Evolutionary conservation across 2,113 vertebrate genomes (phyloP).

Genomic region (Trogon melanurus): DNA sequence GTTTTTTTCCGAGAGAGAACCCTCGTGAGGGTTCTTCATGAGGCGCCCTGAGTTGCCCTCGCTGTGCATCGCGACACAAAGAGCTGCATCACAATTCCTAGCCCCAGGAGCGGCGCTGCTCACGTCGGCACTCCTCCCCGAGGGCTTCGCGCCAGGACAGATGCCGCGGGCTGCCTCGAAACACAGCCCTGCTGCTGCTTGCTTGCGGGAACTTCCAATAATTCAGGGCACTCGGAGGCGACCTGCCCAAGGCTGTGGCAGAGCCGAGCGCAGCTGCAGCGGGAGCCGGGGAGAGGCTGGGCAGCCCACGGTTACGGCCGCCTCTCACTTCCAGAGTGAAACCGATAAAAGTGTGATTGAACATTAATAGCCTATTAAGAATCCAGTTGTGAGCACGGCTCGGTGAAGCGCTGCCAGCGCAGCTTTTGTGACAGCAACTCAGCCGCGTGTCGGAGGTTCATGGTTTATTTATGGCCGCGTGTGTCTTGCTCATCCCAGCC

Average conservation of each 20-base stretch:
- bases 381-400: conserved; percentile 15
- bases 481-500: conserved; percentile 8
- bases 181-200: conserved; percentile 36
- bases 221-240: conserved; percentile 29
- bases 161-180: conserved; percentile 27
- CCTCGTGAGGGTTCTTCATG: no score
- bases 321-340: background rate
- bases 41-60: background rate
- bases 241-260: conserved; percentile 19
- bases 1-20: background rate
- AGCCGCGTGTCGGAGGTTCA: background rate
- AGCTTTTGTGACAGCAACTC: background rate
- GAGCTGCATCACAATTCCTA: background rate
- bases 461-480: conserved; percentile 19
- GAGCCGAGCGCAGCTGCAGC: background rate
- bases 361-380: background rate
- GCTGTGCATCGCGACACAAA: background rate
- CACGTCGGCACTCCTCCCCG: conserved; percentile 37
- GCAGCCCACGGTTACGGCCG: background rate
- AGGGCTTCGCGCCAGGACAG: conserved; percentile 56
- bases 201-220: conserved; percentile 42
- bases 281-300: no score
- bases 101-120: background rate
- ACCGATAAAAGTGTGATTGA: conserved; percentile 23
- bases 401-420: background rate